Base-by-base conservation (phyloP, 2,888 invertebrate species). In the Sepiola atlantica region DNA sequence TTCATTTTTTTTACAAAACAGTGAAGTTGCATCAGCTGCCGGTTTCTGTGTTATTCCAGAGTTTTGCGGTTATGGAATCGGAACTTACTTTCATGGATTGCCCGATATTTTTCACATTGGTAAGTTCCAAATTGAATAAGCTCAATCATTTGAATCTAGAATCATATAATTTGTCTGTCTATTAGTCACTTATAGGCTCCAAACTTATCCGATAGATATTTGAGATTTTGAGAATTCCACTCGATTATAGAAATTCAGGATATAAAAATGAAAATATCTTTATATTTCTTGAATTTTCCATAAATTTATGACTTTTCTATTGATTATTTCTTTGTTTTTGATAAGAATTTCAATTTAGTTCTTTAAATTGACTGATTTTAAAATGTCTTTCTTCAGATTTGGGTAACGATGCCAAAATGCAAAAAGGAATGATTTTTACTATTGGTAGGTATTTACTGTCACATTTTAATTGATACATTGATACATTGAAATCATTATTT, bases 51-150 rank as follows among this genome's bases (percentile, higher is more conserved):
- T 99, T 1, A 97, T 99, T 94, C 98, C 98, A 12, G 98, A 98
- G 12, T 98, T 99, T 97, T 98, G 98, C 95, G 99, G 99, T 0
- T 99, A 99, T 97, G 99, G 99, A 0, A 99, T 99, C 95, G 99
- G 99, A 0, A 97, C 98, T 95, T 99, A 98, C 97, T 99, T 99
- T 97, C 99, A 99, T 97, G 99, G 98, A 0, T 98, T 98, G 2
- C 99, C 99, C 3, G 98, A 99, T 96, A 98, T 99, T 96, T 98
- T 98, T 96, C 99, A 99, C 97, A 98, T 98, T 96, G 98, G 99
- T 99, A 98, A 96, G 96, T 95, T 77, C 92, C n/a, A 77, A 77
- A 77, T 77, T 77, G 12, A 4, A 28, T n/a, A 16, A n/a, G 21
- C n/a, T 24, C 12, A 61, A 35, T 28, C 10, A 12, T 77, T 45